Evolutionary conservation across 1,140 invertebrate genomes (phyloP).

Genomic region (Pseudomyrmex concolor): DNA sequence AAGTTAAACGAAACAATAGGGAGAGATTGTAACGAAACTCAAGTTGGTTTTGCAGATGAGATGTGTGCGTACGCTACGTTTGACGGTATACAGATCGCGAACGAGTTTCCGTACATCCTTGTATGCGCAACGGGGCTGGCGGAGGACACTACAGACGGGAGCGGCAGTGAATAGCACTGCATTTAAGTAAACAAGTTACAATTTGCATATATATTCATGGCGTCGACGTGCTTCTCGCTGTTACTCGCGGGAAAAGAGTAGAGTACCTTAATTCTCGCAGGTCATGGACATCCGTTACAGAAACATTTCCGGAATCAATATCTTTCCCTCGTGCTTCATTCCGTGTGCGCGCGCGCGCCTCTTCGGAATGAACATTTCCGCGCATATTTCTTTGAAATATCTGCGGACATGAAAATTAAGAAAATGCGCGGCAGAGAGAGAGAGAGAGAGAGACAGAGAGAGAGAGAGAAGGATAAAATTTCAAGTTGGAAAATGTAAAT

Average conservation of each 20-base stretch:
- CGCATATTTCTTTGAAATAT: conserved; percentile 19
- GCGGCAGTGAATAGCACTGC: conserved; percentile 62
- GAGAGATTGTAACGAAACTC: conserved; percentile 25
- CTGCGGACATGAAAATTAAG: background rate
- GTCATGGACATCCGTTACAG: conserved; percentile 51
- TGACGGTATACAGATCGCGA: conserved; percentile 11
- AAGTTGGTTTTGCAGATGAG: conserved; percentile 9
- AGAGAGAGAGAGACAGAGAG: no score
- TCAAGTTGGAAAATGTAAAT: background rate
- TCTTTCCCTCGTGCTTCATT: conserved; percentile 5
- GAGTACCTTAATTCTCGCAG: conserved; percentile 62
- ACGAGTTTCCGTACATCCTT: conserved; percentile 41
- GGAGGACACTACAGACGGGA: conserved; percentile 33
- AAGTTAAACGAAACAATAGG: conserved; percentile 27
- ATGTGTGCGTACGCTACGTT: conserved; percentile 23
- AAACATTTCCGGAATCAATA: conserved; percentile 57
- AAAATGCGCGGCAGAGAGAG: background rate
- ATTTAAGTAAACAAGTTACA: conserved; percentile 71
- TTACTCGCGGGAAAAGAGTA: conserved; percentile 2
- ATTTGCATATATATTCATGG: conserved; percentile 51
- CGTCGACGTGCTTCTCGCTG: conserved; percentile 26
- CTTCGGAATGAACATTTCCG: conserved; percentile 15
- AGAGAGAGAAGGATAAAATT: background rate
- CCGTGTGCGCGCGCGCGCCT: background rate
- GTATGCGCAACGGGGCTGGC: conserved; percentile 50